Conservation (phyloP, 1,140 invertebrate genomes). For the Atta colombica region DNA sequence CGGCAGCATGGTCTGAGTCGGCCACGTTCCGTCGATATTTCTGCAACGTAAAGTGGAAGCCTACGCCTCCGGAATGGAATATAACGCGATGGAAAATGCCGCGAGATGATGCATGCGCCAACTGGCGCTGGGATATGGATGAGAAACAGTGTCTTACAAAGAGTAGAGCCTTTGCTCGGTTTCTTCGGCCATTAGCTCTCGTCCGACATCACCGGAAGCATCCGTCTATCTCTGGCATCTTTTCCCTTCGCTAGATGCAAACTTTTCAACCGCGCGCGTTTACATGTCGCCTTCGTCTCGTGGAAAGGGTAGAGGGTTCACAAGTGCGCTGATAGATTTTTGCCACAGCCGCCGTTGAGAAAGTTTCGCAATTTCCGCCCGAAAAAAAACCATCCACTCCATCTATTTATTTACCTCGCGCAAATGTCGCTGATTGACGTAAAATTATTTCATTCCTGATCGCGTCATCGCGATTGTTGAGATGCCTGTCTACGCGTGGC, state of each 20-base stretch:
- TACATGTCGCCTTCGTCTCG: conserved; percentile 33
- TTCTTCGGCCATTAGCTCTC: conserved; percentile 54
- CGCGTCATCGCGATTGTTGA: conserved; percentile 5
- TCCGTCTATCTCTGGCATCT: conserved; percentile 7
- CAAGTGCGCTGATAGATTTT: conserved; percentile 47
- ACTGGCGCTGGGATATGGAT: conserved; percentile 75
- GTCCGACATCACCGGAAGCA: conserved; percentile 47
- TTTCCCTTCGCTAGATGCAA: conserved; percentile 20
- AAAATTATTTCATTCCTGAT: conserved; percentile 47
- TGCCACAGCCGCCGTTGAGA: conserved; percentile 8
- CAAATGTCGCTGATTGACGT: conserved; percentile 24
- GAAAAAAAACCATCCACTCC: too few species aligned
- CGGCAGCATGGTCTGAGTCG: conserved; percentile 64
- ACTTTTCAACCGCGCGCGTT: conserved; percentile 58
- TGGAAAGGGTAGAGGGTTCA: background rate
- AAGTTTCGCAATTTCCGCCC: conserved; percentile 56
- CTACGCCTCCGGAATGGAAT: conserved; percentile 78
- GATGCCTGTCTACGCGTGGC: background rate
- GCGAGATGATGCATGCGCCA: conserved; percentile 77
- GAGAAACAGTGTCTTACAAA: conserved; percentile 73
- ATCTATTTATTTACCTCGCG: conserved; percentile 31
- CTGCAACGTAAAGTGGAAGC: conserved; percentile 74
- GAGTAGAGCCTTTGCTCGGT: conserved; percentile 44
- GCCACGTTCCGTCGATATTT: conserved; percentile 80
- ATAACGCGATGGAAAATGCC: conserved; percentile 75